Base-by-base conservation (phyloP, 2,888 invertebrate genomes). In the Allolobophora icterica region DNA sequence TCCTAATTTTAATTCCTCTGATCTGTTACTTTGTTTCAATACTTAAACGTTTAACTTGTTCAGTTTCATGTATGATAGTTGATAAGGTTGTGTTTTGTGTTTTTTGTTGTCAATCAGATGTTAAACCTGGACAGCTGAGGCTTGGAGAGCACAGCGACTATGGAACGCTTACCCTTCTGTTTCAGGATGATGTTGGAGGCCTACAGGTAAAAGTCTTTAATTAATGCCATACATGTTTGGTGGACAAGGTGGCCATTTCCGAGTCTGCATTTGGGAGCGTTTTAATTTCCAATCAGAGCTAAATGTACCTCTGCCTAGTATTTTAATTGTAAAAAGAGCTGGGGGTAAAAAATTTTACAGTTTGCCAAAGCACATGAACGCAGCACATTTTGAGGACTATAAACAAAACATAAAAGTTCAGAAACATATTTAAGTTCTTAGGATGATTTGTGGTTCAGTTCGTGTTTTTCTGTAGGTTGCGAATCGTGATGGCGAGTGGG, bases 141-240 rank as follows among this genome's bases (percentile, higher is more conserved):
- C 97, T 97, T 94, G 97, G 97, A 2, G 97, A 97, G 0, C 97
- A 97, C 94, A 96, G 97, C 40, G 97, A 97, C 95, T 97, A 97
- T 93, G 97, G 97, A 92, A 93, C 97, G 90, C 97, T 97, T 94
- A 97, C 97, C 33, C 95, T 97, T 92, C 96, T 97, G 89, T 96
- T 97, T 83, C 96, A 96, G 94, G 97, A 97, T 94, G 96, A 97
- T 84, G 97, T 97, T 93, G 97, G 97, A 33, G 97, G 97, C 1
- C 96, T 97, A 21, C 97, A 97, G 96, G 96, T 96, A 93, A 45
- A 30, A 84, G 87, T 35, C 42, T 42, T 30, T 38, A 91, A 6
- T 30, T 42, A 45, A 71, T 52, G 24, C 52, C 52, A 52, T 52
- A 24, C 52, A 52, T 6, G 24, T 24, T 52, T 40, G 40, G 5